phyloP scores from a whole-genome alignment of 2,113 vertebrate genomes.

The Zosterops lateralis region DNA sequence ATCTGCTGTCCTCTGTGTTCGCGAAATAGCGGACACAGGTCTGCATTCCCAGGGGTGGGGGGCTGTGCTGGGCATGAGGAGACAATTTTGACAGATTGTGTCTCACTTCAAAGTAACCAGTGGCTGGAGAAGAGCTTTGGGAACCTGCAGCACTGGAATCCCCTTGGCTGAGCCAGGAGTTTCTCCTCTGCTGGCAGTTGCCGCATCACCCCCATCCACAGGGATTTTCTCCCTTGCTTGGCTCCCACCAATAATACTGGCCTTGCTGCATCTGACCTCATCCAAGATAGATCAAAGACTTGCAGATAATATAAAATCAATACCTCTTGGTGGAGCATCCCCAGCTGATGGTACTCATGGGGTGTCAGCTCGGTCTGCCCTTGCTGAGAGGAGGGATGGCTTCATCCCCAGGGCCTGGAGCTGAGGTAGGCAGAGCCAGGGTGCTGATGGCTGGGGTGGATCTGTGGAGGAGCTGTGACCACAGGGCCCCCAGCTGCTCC shows the following conservation, averaged over 20 bases:
- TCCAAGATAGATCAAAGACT: neutral
- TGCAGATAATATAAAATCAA: neutral
- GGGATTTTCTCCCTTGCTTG: neutral
- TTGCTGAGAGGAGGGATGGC: neutral
- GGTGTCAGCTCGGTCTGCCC: rapidly evolving
- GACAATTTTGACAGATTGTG: neutral
- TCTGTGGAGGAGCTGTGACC: rapidly evolving
- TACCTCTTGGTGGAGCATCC: neutral
- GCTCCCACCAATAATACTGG: neutral
- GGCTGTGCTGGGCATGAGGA: neutral
- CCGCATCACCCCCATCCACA: rapidly evolving
- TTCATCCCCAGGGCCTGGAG: neutral
- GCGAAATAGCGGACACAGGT: too few species aligned
- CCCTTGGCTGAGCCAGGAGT: rapidly evolving
- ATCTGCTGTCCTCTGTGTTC: too few species aligned
- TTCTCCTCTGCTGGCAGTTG: neutral
- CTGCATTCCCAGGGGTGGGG: neutral
- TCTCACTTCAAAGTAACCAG: neutral
- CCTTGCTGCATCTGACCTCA: neutral
- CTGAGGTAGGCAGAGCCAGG: neutral
- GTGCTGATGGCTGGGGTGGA: neutral
- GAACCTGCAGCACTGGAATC: rapidly evolving
- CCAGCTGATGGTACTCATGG: too few species aligned
- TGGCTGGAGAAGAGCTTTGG: neutral
- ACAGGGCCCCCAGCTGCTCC: neutral